phyloP scores from a whole-genome alignment of 2,797 vertebrate genomes.

The Eulemur coronatus region DNA sequence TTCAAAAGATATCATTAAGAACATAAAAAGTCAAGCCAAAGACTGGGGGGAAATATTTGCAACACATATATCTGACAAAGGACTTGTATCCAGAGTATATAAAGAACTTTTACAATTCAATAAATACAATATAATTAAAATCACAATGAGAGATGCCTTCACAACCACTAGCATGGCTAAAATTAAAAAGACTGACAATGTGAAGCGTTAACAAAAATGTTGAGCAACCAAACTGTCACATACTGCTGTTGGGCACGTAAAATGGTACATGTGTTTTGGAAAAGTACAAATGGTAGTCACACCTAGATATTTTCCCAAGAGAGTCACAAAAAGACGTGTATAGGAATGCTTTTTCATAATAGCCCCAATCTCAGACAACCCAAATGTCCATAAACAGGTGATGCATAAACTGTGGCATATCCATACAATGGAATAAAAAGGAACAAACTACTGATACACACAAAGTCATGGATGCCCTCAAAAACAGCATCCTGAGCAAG shows the following conservation, averaged over 20 bases:
- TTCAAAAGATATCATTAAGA: background rate
- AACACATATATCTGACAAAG: background rate
- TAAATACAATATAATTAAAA: background rate
- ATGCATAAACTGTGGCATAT: background rate
- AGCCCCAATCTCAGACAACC: background rate
- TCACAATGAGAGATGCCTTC: background rate
- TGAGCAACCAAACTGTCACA: background rate
- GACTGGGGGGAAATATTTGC: background rate
- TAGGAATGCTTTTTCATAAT: background rate
- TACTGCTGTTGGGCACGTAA: background rate
- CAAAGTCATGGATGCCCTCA: background rate
- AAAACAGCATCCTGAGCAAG: background rate
- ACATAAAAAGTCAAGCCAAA: slow-evolving; percentile 5
- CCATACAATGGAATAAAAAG: background rate
- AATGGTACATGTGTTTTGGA: background rate
- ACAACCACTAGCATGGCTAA: background rate
- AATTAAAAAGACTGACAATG: background rate
- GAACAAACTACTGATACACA: background rate
- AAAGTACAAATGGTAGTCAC: background rate
- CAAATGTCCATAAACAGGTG: background rate
- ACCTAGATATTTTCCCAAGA: background rate
- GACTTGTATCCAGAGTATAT: background rate
- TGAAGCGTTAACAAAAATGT: background rate
- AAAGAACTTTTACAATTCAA: background rate
- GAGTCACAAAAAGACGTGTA: background rate